phyloP scores from a whole-genome alignment of 2,888 invertebrate genomes.

The Deilephila porcellus region DNA sequence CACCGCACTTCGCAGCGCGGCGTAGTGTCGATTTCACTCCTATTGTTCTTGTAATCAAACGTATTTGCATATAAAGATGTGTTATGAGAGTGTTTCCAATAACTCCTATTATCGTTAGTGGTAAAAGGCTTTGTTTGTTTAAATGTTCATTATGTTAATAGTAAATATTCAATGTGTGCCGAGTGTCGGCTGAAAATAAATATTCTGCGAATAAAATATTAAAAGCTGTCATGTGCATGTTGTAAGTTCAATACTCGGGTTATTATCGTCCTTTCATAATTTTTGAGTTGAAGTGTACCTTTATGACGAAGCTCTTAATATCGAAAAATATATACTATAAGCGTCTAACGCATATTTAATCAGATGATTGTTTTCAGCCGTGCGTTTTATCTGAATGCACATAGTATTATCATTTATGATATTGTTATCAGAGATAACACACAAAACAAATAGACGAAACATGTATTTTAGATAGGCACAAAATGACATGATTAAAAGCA shows the following conservation, averaged over 20 bases:
- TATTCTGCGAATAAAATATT: too few species aligned
- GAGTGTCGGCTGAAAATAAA: too few species aligned
- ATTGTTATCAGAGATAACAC: conserved; percentile 28
- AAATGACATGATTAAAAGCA: not conserved
- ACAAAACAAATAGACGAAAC: conserved; percentile 27
- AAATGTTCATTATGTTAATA: not conserved
- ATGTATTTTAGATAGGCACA: not conserved
- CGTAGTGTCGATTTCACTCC: conserved; percentile 66
- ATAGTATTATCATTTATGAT: conserved; percentile 26
- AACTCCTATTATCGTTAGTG: conserved; percentile 29
- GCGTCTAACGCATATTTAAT: not conserved
- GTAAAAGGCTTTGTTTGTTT: not conserved
- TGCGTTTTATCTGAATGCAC: conserved; percentile 5
- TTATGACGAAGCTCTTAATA: too few species aligned
- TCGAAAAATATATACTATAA: not conserved
- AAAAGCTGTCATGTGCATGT: too few species aligned
- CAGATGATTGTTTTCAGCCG: not conserved
- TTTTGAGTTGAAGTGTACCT: too few species aligned
- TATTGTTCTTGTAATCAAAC: conserved; percentile 67
- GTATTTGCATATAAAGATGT: conserved; percentile 50
- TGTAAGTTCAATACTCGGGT: too few species aligned
- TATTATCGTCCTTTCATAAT: too few species aligned
- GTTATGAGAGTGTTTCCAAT: conserved; percentile 45
- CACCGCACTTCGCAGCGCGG: too few species aligned
- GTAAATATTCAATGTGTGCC: not conserved